phyloP scores from a whole-genome alignment of 2,888 invertebrate genomes.

The Drosophila cracens region DNA sequence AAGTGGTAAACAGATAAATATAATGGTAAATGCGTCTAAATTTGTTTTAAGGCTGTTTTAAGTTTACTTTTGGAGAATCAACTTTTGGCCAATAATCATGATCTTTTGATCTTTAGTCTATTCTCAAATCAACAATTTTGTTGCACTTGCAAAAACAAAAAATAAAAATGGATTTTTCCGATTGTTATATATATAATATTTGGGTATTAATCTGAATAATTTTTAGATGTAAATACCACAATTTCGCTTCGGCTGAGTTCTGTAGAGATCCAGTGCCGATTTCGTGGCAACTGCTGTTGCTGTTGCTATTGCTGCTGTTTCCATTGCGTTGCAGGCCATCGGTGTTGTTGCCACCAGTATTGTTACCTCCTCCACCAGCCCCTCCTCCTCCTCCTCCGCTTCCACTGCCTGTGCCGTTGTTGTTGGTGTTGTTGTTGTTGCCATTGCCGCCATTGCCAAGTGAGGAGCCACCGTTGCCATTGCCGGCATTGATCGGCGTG shows the following conservation, averaged over 20 bases:
- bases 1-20: constrained; percentile 41
- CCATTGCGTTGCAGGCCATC: constrained; percentile 79
- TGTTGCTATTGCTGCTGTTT: constrained; percentile 82
- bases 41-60: neutral
- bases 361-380: constrained; percentile 69
- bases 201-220: neutral
- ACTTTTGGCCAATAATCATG: neutral
- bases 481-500: constrained; percentile 84
- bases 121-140: neutral
- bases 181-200: neutral
- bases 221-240: constrained; percentile 80
- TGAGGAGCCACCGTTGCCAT: constrained; percentile 57
- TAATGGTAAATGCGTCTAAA: constrained; percentile 1
- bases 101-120: neutral
- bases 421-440: constrained; percentile 76
- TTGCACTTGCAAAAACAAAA: neutral
- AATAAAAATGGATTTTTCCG: neutral
- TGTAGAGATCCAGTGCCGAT: constrained; percentile 84
- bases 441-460: constrained; percentile 70
- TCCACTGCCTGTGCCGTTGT: constrained; percentile 60
- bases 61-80: neutral
- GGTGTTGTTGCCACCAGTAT: constrained; percentile 71
- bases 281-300: constrained; percentile 85
- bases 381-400: constrained; percentile 73
- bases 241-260: constrained; percentile 84